Percentiles rank a stretch among this genome's conserved stretches.
Conservation (phyloP, 30 jellyfish, hydroid and myxozoan species). For the Rhopilema esculentum region DNA sequence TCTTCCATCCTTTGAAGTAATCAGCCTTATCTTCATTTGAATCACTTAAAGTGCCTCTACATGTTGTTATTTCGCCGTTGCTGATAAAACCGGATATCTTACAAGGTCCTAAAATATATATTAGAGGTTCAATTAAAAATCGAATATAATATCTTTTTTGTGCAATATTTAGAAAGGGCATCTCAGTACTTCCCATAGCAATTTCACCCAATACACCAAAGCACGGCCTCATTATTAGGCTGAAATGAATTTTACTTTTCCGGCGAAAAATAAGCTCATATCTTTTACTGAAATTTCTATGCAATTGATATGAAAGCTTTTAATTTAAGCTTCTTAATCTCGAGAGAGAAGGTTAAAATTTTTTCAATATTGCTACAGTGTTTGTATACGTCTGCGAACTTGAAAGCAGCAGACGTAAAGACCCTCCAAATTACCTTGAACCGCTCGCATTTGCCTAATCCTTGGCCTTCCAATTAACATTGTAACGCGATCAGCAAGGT, state of each 20-base stretch:
- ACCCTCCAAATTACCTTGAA: slow-evolving; percentile 36
- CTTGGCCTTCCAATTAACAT: slow-evolving; percentile 78
- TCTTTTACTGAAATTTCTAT: too few relatives aligned
- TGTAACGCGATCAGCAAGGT: slow-evolving; percentile 63
- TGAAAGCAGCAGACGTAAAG: background rate
- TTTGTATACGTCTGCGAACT: background rate
- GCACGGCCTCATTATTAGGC: too few relatives aligned
- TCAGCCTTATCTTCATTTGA: slow-evolving; percentile 16
- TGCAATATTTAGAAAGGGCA: too few relatives aligned
- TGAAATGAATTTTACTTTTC: too few relatives aligned
- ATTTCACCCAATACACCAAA: too few relatives aligned
- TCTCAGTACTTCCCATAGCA: too few relatives aligned
- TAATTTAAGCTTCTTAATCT: too few relatives aligned
- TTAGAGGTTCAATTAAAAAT: too few relatives aligned
- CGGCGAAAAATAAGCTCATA: too few relatives aligned
- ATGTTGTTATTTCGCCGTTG: background rate
- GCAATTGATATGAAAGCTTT: too few relatives aligned
- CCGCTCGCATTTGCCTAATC: slow-evolving; percentile 75
- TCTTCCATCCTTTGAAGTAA: slow-evolving; percentile 34
- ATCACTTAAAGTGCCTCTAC: slow-evolving; percentile 4
- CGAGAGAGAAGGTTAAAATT: too few relatives aligned
- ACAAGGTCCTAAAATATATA: background rate
- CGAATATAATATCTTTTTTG: too few relatives aligned
- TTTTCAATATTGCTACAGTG: background rate
- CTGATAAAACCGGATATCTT: background rate